Conservation (phyloP, 2,888 invertebrate species). For the Volucella inflata region DNA sequence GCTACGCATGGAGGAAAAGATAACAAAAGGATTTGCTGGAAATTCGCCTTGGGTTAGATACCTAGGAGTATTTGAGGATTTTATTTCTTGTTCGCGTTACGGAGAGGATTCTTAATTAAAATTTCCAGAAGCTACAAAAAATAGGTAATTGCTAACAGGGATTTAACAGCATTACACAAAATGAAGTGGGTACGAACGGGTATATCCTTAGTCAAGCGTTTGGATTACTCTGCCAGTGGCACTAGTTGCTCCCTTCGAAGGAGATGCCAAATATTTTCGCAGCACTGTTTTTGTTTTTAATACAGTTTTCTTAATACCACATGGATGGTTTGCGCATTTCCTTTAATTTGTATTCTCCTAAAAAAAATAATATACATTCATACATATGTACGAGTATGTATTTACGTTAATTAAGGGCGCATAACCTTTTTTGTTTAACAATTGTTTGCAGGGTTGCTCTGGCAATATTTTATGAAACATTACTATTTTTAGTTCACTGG, state of each 20-base stretch:
- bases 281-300: too few species aligned
- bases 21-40: slow-evolving; percentile 33
- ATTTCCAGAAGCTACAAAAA: slow-evolving; percentile 33
- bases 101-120: slow-evolving; percentile 67
- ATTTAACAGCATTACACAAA: slow-evolving; percentile 40
- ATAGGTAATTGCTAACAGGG: slow-evolving; percentile 25
- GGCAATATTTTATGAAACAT: too few species aligned
- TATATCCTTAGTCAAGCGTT: slow-evolving; percentile 20
- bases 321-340: too few species aligned
- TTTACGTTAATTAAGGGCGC: too few species aligned
- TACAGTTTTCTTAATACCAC: too few species aligned
- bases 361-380: too few species aligned
- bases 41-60: slow-evolving; percentile 29
- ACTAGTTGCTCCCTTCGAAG: slow-evolving; percentile 42
- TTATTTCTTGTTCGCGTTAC: slow-evolving; percentile 40
- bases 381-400: too few species aligned
- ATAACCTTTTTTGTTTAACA: too few species aligned
- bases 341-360: too few species aligned
- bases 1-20: not conserved
- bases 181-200: not conserved
- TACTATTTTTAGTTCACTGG: too few species aligned
- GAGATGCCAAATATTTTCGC: not conserved
- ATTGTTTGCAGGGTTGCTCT: too few species aligned
- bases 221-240: slow-evolving; percentile 9
- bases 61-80: slow-evolving; percentile 3